Conservation (phyloP, 2,113 vertebrate species). For the Seriola rivoliana region DNA sequence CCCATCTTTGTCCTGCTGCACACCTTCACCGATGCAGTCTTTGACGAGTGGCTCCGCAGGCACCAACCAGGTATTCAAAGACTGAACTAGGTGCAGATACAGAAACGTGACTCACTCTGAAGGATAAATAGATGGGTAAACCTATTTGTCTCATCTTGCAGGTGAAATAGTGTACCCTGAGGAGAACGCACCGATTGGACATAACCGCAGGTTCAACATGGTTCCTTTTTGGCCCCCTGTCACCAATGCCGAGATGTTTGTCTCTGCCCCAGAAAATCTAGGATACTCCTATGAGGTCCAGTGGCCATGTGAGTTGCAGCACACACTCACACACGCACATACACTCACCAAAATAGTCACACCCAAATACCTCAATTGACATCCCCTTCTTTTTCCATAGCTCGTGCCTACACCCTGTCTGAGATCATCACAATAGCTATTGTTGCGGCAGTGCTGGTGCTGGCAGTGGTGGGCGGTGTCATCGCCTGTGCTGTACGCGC, state of each 20-base stretch:
- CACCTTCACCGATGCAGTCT: conserved; percentile 95
- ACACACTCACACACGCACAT: not conserved
- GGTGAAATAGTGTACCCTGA: conserved; percentile 90
- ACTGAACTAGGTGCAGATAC: not conserved
- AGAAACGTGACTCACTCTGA: not conserved
- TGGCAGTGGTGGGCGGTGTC: conserved; percentile 85
- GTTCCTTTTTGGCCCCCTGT: conserved; percentile 98
- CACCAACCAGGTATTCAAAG: conserved; percentile 86
- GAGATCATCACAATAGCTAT: conserved; percentile 93
- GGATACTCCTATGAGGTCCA: conserved; percentile 95
- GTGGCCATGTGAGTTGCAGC: conserved; percentile 90
- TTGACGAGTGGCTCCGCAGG: conserved; percentile 95
- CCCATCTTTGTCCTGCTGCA: conserved; percentile 96
- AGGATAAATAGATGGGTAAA: not conserved
- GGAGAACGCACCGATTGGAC: conserved; percentile 95
- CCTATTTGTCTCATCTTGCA: conserved; percentile 54
- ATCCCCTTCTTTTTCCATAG: conserved; percentile 69
- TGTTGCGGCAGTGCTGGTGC: conserved; percentile 87
- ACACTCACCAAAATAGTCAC: not conserved
- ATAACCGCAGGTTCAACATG: conserved; percentile 95
- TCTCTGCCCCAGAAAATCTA: conserved; percentile 90
- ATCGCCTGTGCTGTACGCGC: conserved; percentile 84
- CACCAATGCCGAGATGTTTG: conserved; percentile 95
- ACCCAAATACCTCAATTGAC: not conserved
- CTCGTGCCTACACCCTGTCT: conserved; percentile 84